Conservation (phyloP, 2,113 vertebrate species). For the Oncorhynchus clarkii region DNA sequence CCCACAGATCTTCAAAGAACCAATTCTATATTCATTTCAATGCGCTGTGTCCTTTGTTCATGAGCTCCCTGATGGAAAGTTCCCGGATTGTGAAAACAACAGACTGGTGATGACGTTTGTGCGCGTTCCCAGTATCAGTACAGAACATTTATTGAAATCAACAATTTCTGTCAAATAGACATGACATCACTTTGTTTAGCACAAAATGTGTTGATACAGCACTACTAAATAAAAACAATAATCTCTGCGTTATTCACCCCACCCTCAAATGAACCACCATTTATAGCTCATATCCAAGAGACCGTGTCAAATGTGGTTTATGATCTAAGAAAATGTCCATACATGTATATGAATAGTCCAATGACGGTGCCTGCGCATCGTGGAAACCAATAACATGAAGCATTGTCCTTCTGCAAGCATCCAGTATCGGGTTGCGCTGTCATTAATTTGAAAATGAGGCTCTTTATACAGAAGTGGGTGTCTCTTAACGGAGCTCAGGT, state of each 20-base stretch:
- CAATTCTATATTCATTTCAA: too few species aligned
- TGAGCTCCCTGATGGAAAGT: neutral
- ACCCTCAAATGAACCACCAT: slow-evolving; percentile 24
- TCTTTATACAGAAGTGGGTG: slow-evolving; percentile 28
- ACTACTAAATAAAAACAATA: slow-evolving; percentile 28
- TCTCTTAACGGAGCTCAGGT: slow-evolving; percentile 36
- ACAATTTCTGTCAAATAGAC: slow-evolving; percentile 16
- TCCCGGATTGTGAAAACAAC: slow-evolving; percentile 38
- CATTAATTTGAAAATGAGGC: slow-evolving; percentile 13
- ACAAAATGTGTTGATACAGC: slow-evolving; percentile 41
- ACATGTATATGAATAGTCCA: slow-evolving; percentile 24
- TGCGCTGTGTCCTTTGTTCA: neutral
- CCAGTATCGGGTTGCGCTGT: slow-evolving; percentile 1
- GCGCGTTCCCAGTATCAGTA: slow-evolving; percentile 16
- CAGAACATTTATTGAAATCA: slow-evolving; percentile 56
- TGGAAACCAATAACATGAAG: slow-evolving; percentile 29
- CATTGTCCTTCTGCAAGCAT: slow-evolving; percentile 14
- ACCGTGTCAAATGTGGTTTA: neutral
- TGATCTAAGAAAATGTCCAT: neutral
- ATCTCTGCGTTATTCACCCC: slow-evolving; percentile 1
- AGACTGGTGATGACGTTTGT: slow-evolving; percentile 8
- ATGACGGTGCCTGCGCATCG: neutral
- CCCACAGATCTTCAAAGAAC: too few species aligned
- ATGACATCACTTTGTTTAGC: slow-evolving; percentile 15
- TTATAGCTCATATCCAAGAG: slow-evolving; percentile 16